These are phyloP conservation scores for Eunapius fragilis DNA, from an alignment of 37 sponge, comb jelly and placozoan genomes.

Conservation along the genomic window DNA sequence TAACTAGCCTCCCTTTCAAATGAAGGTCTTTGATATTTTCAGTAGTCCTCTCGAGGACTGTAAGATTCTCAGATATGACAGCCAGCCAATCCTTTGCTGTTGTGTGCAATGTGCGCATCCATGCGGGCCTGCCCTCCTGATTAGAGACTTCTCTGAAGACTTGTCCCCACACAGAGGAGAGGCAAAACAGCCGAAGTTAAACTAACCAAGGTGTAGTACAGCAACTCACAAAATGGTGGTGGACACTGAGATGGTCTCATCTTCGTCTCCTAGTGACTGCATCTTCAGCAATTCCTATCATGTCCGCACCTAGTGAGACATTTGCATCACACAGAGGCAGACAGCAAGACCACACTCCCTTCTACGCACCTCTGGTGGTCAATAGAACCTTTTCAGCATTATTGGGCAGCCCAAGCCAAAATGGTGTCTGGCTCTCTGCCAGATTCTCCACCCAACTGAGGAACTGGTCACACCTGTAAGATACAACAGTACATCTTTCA, in stretches of 20 bases:
- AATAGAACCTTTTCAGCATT: constrained; percentile 94
- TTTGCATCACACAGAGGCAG: not conserved
- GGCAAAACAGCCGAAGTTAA: no score
- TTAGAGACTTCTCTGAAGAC: constrained; percentile 3
- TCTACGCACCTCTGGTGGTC: constrained; percentile 63
- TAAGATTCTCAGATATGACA: constrained; percentile 76
- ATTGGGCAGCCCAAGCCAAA: constrained; percentile 96
- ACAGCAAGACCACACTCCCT: not conserved
- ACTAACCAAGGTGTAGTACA: no score
- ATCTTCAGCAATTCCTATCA: constrained; percentile 84
- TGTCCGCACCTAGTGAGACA: constrained; percentile 29
- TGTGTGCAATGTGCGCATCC: constrained; percentile 84
- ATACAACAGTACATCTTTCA: not conserved
- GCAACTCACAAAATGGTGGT: constrained; percentile 26
- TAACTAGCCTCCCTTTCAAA: constrained; percentile 84
- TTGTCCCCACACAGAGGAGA: not conserved
- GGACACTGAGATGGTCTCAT: constrained; percentile 65
- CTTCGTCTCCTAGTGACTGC: constrained; percentile 84
- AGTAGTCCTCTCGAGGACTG: constrained; percentile 75
- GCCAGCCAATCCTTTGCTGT: constrained; percentile 85
- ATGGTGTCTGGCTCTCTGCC: constrained; percentile 90
- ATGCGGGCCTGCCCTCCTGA: constrained; percentile 82
- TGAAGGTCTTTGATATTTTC: constrained; percentile 97
- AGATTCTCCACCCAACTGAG: constrained; percentile 89
- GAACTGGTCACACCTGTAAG: constrained; percentile 88